Evolutionary conservation across 2,888 invertebrate genomes (phyloP).

Genomic region (Amphipyra tragopoginis): DNA sequence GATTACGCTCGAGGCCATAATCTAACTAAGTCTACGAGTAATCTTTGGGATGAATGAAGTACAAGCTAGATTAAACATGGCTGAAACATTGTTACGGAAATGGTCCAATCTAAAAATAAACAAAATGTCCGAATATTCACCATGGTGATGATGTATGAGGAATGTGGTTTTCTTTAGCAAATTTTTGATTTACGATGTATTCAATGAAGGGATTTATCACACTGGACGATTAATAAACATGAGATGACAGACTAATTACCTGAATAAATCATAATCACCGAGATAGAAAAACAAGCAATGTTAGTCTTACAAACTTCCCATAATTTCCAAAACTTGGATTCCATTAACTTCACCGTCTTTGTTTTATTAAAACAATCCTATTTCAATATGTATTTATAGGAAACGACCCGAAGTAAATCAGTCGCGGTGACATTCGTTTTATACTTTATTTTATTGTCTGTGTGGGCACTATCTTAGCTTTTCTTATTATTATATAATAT

Average conservation of each 20-base stretch:
- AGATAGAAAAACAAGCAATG: background rate
- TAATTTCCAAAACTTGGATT: too few relatives aligned
- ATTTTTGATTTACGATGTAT: too few relatives aligned
- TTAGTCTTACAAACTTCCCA: background rate
- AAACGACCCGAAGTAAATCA: background rate
- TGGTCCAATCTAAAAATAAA: slow-evolving; percentile 2
- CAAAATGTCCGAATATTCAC: background rate
- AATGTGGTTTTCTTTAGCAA: background rate
- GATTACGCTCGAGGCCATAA: background rate
- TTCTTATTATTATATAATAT: background rate
- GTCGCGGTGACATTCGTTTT: background rate
- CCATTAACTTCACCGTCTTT: background rate
- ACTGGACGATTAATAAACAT: background rate
- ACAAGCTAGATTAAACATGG: slow-evolving; percentile 2
- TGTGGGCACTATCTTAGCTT: background rate
- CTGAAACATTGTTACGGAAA: too few relatives aligned
- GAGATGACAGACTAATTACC: background rate
- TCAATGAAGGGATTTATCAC: background rate
- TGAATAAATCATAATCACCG: background rate
- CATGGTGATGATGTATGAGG: background rate
- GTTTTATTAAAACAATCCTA: background rate
- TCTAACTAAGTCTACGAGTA: background rate
- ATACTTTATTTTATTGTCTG: background rate
- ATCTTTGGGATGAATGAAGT: background rate
- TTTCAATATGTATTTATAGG: background rate